Evolutionary conservation across 2,113 vertebrate species (phyloP).

Genomic region (Ceyx margarethae): DNA sequence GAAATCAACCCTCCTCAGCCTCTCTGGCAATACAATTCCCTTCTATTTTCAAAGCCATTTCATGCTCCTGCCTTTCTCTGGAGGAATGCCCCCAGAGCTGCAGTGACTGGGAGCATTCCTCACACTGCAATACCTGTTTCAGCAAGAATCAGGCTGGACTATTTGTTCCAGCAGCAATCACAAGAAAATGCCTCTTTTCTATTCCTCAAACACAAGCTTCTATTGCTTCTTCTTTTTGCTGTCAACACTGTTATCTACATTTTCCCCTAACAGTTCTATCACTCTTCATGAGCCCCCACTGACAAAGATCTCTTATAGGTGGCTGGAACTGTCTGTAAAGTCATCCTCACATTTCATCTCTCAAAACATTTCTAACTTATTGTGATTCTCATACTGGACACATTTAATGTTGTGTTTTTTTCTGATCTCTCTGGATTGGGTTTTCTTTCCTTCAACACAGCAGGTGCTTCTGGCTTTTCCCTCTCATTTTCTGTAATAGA

Average conservation of each 20-base stretch:
- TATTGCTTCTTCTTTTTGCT: not conserved
- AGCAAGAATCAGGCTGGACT: not conserved
- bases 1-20: not conserved
- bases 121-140: not conserved
- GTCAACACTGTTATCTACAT: not conserved
- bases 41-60: not conserved
- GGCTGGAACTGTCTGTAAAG: not conserved
- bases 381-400: not conserved
- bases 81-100: not conserved
- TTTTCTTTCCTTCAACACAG: not conserved
- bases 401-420: not conserved
- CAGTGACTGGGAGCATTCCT: not conserved
- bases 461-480: not conserved
- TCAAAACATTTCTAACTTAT: not conserved
- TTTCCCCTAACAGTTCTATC: not conserved
- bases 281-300: not conserved
- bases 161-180: slow-evolving; percentile 16
- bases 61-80: not conserved
- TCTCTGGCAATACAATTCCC: not conserved
- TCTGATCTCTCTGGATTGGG: not conserved
- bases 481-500: not conserved
- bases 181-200: slow-evolving; percentile 14
- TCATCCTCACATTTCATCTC: not conserved
- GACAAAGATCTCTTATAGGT: not conserved
- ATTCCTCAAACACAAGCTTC: not conserved